These are phyloP conservation scores for Xiphophorus maculatus DNA, from an alignment of 2,113 vertebrate genomes.

Conservation along the genomic window DNA sequence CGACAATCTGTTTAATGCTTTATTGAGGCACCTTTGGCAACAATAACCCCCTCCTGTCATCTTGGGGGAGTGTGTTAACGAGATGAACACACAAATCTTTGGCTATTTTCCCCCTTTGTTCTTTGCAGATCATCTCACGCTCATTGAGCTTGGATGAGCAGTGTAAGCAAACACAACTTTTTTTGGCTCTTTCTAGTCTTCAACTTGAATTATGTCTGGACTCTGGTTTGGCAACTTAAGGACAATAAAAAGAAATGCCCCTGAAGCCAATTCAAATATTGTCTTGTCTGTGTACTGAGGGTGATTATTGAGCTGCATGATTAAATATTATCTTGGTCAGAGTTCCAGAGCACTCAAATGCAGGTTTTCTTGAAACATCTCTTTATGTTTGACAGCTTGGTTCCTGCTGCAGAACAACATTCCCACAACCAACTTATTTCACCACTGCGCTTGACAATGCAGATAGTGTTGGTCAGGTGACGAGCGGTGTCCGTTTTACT, in stretches of 20 bases:
- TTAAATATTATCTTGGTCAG: background rate
- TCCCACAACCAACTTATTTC: no score
- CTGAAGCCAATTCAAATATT: background rate
- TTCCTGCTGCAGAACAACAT: background rate
- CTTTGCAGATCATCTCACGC: background rate
- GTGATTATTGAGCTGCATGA: background rate
- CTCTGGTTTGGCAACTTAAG: background rate
- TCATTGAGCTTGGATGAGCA: background rate
- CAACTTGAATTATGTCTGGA: background rate
- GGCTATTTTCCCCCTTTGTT: background rate
- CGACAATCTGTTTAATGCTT: no score
- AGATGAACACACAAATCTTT: background rate
- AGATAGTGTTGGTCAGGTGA: no score
- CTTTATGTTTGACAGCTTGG: background rate
- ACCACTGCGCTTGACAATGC: no score
- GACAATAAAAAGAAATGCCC: background rate
- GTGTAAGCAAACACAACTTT: background rate
- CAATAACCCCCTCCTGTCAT: no score
- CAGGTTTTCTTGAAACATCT: no score
- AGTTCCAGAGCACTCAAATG: background rate
- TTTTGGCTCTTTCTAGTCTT: background rate
- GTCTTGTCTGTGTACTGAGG: background rate
- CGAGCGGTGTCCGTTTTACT: no score
- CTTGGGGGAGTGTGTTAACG: background rate
- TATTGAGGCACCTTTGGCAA: no score